Conservation (phyloP, 2,113 vertebrate species). For the Recurvirostra avosetta region DNA sequence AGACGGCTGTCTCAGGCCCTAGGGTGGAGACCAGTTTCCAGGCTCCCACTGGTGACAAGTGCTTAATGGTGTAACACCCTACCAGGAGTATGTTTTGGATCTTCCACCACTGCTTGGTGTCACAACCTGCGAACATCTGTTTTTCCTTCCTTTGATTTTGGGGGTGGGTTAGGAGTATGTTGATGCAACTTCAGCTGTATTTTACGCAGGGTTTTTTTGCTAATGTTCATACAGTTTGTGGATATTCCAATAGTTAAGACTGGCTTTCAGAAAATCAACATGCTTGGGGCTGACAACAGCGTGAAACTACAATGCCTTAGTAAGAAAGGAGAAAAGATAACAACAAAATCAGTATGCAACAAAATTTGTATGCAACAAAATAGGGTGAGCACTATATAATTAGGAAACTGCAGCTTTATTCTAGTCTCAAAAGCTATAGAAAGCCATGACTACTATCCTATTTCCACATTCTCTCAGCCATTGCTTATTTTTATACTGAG, state of each 20-base stretch:
- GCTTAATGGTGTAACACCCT: background rate
- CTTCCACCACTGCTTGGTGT: background rate
- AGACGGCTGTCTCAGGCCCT: background rate
- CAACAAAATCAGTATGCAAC: background rate
- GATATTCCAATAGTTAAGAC: background rate
- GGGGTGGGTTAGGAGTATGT: background rate
- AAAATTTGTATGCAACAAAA: too few species aligned
- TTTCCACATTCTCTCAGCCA: background rate
- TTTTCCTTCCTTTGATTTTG: background rate
- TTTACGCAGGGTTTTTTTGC: background rate
- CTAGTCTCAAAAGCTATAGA: constrained; percentile 4
- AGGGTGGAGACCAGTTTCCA: background rate
- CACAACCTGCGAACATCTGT: background rate
- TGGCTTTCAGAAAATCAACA: background rate
- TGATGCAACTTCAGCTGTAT: background rate
- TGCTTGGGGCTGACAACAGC: background rate
- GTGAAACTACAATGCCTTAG: background rate
- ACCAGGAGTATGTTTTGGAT: background rate
- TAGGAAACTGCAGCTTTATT: constrained; percentile 22
- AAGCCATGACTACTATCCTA: background rate
- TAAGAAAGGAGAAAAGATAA: background rate
- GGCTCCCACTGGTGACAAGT: background rate
- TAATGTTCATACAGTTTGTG: background rate
- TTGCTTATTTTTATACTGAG: background rate
- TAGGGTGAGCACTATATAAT: background rate